phyloP scores from a whole-genome alignment of 2,888 invertebrate species.

The Galeruca laticollis region DNA sequence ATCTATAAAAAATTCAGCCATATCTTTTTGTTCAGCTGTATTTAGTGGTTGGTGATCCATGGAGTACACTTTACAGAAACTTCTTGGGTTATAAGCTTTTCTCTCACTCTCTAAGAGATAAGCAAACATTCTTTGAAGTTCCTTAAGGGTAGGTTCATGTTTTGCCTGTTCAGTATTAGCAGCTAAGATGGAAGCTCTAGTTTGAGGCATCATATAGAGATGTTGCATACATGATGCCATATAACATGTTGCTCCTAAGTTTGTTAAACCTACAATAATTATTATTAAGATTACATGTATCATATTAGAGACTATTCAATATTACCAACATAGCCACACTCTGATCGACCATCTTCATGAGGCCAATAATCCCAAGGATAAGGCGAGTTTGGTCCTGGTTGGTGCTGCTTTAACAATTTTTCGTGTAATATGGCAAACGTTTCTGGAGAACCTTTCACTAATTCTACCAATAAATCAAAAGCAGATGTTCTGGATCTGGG shows the following conservation, averaged over 20 bases:
- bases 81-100: constrained; percentile 94
- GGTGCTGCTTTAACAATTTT: constrained; percentile 87
- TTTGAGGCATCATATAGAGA: constrained; percentile 96
- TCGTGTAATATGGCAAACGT: constrained; percentile 88
- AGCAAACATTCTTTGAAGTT: constrained; percentile 95
- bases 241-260: constrained; percentile 96
- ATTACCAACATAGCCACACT: constrained; percentile 85
- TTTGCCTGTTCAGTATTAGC: constrained; percentile 80
- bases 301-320: background rate
- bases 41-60: constrained; percentile 97
- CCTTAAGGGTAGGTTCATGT: constrained; percentile 85
- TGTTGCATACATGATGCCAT: constrained; percentile 99
- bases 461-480: constrained; percentile 89
- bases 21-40: constrained; percentile 97
- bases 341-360: constrained; percentile 92
- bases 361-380: constrained; percentile 99
- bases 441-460: constrained; percentile 85
- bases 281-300: background rate
- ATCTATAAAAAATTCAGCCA: constrained; percentile 98
- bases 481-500: constrained; percentile 90
- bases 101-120: constrained; percentile 94
- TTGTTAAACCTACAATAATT: constrained; percentile 78
- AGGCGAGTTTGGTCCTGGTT: constrained; percentile 83
- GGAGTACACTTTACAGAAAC: constrained; percentile 95
- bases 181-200: constrained; percentile 84